Evolutionary conservation across 2,113 vertebrate species (phyloP).

Genomic region (Apteryx owenii): DNA sequence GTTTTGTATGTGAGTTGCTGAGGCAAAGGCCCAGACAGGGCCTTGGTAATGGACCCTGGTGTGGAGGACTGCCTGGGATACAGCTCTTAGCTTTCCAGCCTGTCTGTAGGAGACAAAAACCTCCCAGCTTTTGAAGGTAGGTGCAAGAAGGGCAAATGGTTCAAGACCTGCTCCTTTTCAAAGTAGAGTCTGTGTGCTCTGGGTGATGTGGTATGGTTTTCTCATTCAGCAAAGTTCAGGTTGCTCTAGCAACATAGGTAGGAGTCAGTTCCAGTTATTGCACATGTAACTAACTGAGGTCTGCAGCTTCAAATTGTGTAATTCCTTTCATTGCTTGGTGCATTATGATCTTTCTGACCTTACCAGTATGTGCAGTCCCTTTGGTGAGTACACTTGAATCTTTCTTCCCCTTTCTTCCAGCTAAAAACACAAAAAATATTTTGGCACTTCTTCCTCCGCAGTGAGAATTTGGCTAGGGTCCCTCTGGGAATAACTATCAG

Average conservation of each 20-base stretch:
- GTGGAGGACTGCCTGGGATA: not conserved
- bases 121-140: not conserved
- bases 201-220: not conserved
- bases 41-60: not conserved
- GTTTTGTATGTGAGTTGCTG: not conserved
- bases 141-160: not conserved
- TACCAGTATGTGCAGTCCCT: not conserved
- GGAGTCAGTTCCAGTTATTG: not conserved
- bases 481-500: constrained; percentile 40
- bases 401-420: not conserved
- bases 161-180: not conserved
- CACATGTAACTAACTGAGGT: not conserved
- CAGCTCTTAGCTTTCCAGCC: not conserved
- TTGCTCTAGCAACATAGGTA: not conserved
- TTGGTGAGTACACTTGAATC: not conserved
- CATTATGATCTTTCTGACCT: not conserved
- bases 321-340: not conserved
- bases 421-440: constrained; percentile 13
- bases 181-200: not conserved
- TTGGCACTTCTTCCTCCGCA: not conserved
- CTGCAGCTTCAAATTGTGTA: not conserved
- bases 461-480: not conserved
- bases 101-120: not conserved
- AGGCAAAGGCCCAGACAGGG: not conserved
- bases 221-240: not conserved